Evolutionary conservation across 2,797 vertebrate species (phyloP).

Genomic region (Lophotriccus pileatus): DNA sequence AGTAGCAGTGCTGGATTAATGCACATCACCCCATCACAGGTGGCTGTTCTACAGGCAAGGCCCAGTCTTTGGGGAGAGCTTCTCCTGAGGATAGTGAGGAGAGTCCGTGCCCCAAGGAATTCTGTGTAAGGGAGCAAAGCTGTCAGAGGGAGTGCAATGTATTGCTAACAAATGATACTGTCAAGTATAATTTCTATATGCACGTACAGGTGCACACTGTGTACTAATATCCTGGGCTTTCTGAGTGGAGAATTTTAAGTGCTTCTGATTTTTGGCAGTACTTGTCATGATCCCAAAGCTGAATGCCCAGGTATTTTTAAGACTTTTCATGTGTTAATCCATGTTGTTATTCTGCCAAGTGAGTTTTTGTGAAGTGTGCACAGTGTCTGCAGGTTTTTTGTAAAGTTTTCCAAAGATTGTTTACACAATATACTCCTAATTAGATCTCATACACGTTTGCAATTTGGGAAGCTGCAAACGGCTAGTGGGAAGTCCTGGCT

Average conservation of each 20-base stretch:
- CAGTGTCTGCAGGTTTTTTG: neutral
- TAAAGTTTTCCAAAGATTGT: neutral
- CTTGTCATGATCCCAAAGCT: neutral
- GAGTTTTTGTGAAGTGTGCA: neutral
- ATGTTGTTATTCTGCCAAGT: neutral
- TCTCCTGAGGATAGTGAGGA: neutral
- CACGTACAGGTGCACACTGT: rapidly evolving
- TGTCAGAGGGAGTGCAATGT: neutral
- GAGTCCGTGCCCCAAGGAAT: neutral
- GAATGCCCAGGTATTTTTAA: neutral
- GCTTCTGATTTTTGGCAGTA: neutral
- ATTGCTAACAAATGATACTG: neutral
- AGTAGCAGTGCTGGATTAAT: neutral
- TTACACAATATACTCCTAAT: neutral
- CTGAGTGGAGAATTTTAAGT: neutral
- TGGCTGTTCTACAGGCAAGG: neutral
- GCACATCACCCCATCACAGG: neutral
- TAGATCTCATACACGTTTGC: neutral
- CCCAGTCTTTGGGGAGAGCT: neutral
- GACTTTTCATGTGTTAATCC: neutral
- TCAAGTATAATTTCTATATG: neutral
- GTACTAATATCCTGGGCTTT: neutral
- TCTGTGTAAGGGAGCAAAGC: neutral
- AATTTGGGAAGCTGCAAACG: neutral
- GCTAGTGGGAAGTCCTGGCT: neutral